These are phyloP conservation scores for Trichonephila inaurata DNA, from an alignment of 1,140 invertebrate genomes.

Conservation along the genomic window DNA sequence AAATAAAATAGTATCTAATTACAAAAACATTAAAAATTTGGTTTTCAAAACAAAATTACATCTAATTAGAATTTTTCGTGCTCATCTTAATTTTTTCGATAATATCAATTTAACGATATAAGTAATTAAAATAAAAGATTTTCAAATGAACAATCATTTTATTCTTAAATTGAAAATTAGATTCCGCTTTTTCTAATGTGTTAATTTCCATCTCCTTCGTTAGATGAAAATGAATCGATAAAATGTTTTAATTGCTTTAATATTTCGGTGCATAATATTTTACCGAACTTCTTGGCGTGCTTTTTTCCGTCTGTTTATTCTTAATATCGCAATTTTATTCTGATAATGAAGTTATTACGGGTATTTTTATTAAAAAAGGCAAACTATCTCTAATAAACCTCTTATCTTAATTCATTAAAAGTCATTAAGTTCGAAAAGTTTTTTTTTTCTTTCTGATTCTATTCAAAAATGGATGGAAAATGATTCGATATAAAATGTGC, in stretches of 20 bases:
- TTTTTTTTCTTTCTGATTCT: neutral
- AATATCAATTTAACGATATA: neutral
- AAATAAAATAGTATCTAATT: neutral
- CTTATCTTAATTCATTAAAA: constrained; percentile 37
- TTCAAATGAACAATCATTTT: neutral
- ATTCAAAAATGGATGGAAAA: neutral
- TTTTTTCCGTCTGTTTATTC: neutral
- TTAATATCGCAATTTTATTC: constrained; percentile 23
- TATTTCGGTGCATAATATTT: neutral
- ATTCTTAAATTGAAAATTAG: neutral
- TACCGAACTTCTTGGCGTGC: neutral
- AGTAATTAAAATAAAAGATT: neutral
- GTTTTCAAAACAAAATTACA: neutral
- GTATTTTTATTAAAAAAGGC: neutral
- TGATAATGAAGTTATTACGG: neutral
- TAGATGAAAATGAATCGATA: neutral
- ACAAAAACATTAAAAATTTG: neutral
- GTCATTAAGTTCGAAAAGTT: constrained; percentile 4
- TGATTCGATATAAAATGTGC: neutral
- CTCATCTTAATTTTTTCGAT: neutral
- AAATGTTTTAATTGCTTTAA: neutral
- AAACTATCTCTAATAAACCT: neutral
- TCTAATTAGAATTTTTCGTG: neutral
- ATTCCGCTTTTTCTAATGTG: neutral
- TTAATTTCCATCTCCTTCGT: neutral